Conservation (phyloP, 2,888 invertebrate species). For the Chymomyza amoena region DNA sequence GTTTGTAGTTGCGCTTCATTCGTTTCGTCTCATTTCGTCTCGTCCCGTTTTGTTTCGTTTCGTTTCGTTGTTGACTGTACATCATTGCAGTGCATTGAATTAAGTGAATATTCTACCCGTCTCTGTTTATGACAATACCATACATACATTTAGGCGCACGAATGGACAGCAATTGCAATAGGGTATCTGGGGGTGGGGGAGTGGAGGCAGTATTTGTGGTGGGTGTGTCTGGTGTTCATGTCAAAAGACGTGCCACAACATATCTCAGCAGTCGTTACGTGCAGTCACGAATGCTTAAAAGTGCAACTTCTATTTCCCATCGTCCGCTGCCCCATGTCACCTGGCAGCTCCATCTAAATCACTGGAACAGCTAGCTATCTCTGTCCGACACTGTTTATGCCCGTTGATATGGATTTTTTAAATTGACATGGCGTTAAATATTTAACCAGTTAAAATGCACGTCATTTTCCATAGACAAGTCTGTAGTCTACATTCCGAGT, state of each 20-base stretch:
- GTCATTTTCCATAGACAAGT: background rate
- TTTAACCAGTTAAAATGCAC: background rate
- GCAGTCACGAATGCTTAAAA: constrained; percentile 1
- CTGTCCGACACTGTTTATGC: background rate
- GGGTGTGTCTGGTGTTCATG: constrained; percentile 1
- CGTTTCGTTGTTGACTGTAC: constrained; percentile 30
- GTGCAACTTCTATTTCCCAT: background rate
- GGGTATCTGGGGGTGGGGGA: background rate
- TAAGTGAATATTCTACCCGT: constrained; percentile 55
- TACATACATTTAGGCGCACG: constrained; percentile 65
- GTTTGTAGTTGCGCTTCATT: constrained; percentile 5
- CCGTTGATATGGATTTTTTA: background rate
- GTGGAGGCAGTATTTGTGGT: background rate
- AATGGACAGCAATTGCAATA: constrained; percentile 15
- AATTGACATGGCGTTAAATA: background rate
- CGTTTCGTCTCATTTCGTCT: background rate
- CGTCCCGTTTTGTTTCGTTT: background rate
- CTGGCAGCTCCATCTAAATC: background rate
- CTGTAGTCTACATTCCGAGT: background rate
- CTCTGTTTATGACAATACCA: constrained; percentile 58
- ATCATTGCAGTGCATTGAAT: constrained; percentile 47
- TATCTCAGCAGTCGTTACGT: constrained; percentile 1
- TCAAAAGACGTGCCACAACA: background rate
- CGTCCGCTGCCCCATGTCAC: background rate
- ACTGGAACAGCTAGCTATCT: background rate